Conservation (phyloP, 2,797 vertebrate species). For the Hephaestus fuliginosus region DNA sequence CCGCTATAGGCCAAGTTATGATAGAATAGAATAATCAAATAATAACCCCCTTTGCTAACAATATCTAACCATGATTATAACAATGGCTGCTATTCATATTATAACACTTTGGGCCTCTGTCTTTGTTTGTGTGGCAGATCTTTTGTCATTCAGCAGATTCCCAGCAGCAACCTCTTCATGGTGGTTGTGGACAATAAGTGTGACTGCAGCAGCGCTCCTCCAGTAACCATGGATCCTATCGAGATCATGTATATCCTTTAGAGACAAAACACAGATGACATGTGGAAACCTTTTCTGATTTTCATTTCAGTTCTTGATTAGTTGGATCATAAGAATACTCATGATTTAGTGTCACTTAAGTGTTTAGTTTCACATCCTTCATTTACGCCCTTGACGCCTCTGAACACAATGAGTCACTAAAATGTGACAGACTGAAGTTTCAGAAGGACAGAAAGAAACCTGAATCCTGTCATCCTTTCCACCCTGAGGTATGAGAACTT, state of each 20-base stretch:
- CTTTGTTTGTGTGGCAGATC: constrained; percentile 85
- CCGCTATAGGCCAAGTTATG: constrained; percentile 40
- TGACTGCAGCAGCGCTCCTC: constrained; percentile 89
- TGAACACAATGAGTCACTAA: constrained; percentile 99
- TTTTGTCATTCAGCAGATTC: constrained; percentile 99
- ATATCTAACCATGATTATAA: background rate
- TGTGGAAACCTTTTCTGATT: background rate
- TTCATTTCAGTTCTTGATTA: background rate
- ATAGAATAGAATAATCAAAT: constrained; percentile 1
- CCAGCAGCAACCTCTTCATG: constrained; percentile 99
- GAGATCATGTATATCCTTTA: constrained; percentile 99
- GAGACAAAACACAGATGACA: constrained; percentile 3
- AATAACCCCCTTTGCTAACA: background rate
- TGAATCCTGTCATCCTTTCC: constrained; percentile 97
- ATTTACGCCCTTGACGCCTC: constrained; percentile 78
- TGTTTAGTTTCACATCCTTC: constrained; percentile 3
- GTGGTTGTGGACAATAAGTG: constrained; percentile 98
- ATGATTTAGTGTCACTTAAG: background rate
- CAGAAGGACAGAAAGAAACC: constrained; percentile 98
- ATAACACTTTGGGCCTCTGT: background rate
- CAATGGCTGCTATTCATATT: background rate
- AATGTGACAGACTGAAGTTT: constrained; percentile 97
- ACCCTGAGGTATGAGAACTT: constrained; percentile 89
- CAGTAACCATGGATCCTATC: constrained; percentile 96
- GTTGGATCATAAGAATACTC: background rate